Evolutionary conservation across 2,113 vertebrate genomes (phyloP).

Genomic region (Catharus fuscescens): DNA sequence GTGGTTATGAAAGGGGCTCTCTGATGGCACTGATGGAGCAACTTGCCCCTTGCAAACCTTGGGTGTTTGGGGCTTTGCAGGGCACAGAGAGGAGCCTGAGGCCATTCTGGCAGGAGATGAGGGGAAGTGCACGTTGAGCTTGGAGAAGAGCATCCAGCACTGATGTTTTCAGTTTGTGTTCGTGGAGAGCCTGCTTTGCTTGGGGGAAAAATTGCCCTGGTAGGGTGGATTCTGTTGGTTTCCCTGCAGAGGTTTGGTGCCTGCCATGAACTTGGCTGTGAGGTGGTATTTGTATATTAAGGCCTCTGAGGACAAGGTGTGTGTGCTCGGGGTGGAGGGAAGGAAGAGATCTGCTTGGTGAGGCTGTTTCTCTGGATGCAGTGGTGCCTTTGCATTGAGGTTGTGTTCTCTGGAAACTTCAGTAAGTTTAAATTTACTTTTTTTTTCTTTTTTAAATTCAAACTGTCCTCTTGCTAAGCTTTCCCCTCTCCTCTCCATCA

Average conservation of each 20-base stretch:
- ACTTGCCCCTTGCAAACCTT: not conserved
- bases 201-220: fast-evolving
- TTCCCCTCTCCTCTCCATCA: not conserved
- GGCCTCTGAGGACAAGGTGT: not conserved
- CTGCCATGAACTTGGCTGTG: not conserved
- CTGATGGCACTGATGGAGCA: not conserved
- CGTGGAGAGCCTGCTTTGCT: not conserved
- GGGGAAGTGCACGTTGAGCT: not conserved
- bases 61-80: not conserved
- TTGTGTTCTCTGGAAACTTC: not conserved
- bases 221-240: not conserved
- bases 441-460: not conserved
- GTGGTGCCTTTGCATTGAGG: not conserved
- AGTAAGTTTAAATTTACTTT: not conserved
- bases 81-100: not conserved
- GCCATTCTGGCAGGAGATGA: not conserved
- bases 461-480: not conserved
- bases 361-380: not conserved
- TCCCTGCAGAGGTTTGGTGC: not conserved
- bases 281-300: not conserved
- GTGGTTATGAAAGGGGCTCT: not conserved
- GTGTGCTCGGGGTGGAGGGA: not conserved
- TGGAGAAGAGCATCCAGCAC: not conserved
- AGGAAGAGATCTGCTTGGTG: not conserved
- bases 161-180: not conserved